phyloP scores from a whole-genome alignment of 2,113 vertebrate species.

The Megaceryle maxima region DNA sequence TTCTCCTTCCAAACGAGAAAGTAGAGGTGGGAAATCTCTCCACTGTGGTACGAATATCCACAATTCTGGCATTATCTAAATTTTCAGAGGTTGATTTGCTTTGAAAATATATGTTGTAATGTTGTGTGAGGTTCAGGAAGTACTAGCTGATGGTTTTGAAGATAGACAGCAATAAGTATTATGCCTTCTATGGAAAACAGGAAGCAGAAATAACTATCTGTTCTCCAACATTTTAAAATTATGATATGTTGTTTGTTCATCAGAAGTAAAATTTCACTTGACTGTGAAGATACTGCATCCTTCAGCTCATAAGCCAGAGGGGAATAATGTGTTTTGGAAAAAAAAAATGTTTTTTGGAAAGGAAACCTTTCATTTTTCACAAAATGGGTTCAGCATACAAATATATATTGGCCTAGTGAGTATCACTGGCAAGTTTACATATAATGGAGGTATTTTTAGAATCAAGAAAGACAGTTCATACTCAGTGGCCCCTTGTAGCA shows the following conservation, averaged over 20 bases:
- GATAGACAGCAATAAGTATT: background rate
- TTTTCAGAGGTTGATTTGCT: background rate
- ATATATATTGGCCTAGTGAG: fast-evolving
- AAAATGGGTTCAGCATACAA: background rate
- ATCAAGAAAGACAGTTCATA: background rate
- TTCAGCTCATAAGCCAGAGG: background rate
- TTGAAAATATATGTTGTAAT: background rate
- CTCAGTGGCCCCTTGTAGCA: background rate
- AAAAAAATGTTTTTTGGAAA: background rate
- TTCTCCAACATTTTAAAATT: background rate
- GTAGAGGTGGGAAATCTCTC: background rate
- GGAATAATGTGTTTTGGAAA: background rate
- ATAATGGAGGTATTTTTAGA: background rate
- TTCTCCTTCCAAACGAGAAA: slow-evolving; percentile 26
- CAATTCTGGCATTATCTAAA: background rate
- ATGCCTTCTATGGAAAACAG: background rate
- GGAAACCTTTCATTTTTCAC: fast-evolving
- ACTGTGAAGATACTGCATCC: background rate
- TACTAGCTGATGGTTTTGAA: background rate
- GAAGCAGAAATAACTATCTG: background rate
- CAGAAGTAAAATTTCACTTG: background rate
- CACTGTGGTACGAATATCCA: background rate
- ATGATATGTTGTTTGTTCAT: background rate
- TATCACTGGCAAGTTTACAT: background rate
- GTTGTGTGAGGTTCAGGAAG: background rate